Base-by-base conservation (phyloP, 2,888 invertebrate species). In the Thereva nobilitata region DNA sequence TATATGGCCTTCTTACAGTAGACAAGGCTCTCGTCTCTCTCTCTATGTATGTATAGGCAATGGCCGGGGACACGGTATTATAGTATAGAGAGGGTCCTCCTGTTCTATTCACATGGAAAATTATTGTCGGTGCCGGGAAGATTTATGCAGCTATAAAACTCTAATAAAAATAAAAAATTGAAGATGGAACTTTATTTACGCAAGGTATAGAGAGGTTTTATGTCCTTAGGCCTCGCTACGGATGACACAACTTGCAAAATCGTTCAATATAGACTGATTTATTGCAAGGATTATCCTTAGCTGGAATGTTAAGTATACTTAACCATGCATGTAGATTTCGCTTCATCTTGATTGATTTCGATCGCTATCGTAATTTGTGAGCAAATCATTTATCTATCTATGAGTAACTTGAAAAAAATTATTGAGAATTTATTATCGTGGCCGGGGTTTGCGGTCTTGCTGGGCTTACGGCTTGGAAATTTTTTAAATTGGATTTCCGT, bases 181-280 rank as follows among this genome's bases (percentile, higher is more conserved):
- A 73, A 71, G 72, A 72, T 67, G 68, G 70, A 73, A 71, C 72
- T 72, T 72, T 73, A 73, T 73, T 73, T 73, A 72, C 72, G 66
- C 63, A 63, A 64, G 66, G 67, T 65, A 61, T 54, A 54, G 8
- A 37, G 38, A 38, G 37, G 47, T 55, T 66, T 66, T 57, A 59
- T 57, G 52, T 66, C 45, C 44, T 45, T 49, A 38, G 35, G 40
- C 57, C 57, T 38, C 12, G n/a, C 40, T 23, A 23, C 23, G 23
- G 35, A 53, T 12, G 61, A 66, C 59, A 59, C 42, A 50, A 65
- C 64, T 64, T 67, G 49, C 63, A 67, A 68, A 71, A 71, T 69
- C 71, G 70, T 74, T 74, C 72, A 72, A 74, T 74, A 73, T 71
- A 72, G 68, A 71, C 73, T 74, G 73, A 73, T 74, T 73, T 74